Base-by-base conservation (phyloP, 2,113 vertebrate genomes). In the Upupa epops region DNA sequence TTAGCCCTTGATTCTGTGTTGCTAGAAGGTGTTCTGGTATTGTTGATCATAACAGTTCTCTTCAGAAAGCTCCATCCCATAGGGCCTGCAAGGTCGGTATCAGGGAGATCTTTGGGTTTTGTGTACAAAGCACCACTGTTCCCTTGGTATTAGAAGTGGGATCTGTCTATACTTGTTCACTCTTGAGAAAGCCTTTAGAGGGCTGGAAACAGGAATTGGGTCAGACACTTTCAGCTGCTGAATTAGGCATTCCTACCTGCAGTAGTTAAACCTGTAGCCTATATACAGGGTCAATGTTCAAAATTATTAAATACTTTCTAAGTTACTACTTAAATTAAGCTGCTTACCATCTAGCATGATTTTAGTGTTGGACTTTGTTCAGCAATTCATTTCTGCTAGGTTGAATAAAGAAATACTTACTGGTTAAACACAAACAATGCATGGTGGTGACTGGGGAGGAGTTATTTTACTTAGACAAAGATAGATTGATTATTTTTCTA, bases 111-210 rank as follows among this genome's bases (percentile, higher is more conserved):
- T 90, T 45, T 18, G 49, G 90, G 28, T 24, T n/a, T 68, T 90
- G n/a, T 78, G 26, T 78, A 69, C 76, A 92, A 92, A 92, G 83
- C 88, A 84, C 36, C 69, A 19, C 70, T 81, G 76, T 86, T 88
- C 51, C 36, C 61, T 84, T 95, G 88, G 83, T 59, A 48, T 54
- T 46, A 12, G 51, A 52, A 34, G 66, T 88, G 66, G 56, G 59
- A 86, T 77, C n/a, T 86, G 93, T 75, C 88, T 82, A 80, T 83
- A 77, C 92, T 86, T 90, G 88, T 49, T 80, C 25, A 5, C 54
- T 88, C 73, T n/a, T 84, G 73, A 69, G 88, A 94, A 78, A 83
- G 55, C 40, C 55, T 88, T 90, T 55, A 65, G 32, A 42, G 51
- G 26, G 56, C 83, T 90, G 86, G 54, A 84, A 86, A 58, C 49